Evolutionary conservation across 2,113 vertebrate species (phyloP).

Genomic region (Lonchura striata): DNA sequence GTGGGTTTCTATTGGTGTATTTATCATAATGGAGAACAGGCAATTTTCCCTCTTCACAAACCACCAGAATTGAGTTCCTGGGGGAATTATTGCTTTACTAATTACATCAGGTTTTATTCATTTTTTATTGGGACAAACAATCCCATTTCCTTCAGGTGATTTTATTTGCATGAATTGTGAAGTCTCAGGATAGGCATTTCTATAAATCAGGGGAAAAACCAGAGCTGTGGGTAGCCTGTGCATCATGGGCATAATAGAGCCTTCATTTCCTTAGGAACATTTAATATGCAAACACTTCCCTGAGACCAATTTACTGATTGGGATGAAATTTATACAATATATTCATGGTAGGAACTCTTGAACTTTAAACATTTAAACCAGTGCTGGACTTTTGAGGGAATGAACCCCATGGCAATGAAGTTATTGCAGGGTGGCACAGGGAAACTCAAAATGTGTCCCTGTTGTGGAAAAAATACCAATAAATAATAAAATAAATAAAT

Average conservation of each 20-base stretch:
- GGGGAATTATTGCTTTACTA: neutral
- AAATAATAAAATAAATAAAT: neutral
- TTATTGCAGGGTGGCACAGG: neutral
- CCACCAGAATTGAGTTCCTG: neutral
- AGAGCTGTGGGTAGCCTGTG: neutral
- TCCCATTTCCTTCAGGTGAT: neutral
- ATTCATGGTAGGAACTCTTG: neutral
- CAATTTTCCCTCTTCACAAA: neutral
- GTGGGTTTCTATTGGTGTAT: neutral
- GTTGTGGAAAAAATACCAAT: neutral
- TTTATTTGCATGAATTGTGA: neutral
- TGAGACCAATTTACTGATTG: neutral
- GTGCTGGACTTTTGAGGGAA: neutral
- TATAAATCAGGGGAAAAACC: neutral
- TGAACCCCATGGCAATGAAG: fast-evolving
- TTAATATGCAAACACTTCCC: neutral
- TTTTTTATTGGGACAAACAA: conserved; percentile 5
- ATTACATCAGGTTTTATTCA: neutral
- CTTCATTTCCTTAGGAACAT: neutral
- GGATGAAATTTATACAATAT: neutral
- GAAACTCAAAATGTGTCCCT: neutral
- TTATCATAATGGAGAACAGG: neutral
- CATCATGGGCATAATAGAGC: neutral
- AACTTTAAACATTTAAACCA: neutral
- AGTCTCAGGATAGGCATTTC: neutral